Evolutionary conservation across 2,888 invertebrate genomes (phyloP).

Genomic region (Sipha maydis): DNA sequence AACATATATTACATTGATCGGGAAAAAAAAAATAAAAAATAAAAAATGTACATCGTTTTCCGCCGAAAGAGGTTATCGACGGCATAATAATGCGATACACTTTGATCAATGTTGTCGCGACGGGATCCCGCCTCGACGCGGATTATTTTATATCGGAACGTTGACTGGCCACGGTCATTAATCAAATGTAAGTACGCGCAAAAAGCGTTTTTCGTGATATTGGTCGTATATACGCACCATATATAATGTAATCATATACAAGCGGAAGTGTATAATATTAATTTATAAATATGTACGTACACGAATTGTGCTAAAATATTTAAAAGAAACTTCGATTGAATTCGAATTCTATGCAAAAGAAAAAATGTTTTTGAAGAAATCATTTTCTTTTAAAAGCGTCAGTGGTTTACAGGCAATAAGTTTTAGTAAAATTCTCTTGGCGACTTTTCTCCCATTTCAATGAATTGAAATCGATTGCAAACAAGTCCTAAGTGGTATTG

Average conservation of each 20-base stretch:
- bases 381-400: background rate
- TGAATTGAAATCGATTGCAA: slow-evolving; percentile 23
- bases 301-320: background rate
- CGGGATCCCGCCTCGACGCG: slow-evolving; percentile 7
- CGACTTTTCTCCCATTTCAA: background rate
- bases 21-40: too few species aligned
- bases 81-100: background rate
- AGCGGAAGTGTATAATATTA: background rate
- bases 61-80: slow-evolving; percentile 1
- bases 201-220: slow-evolving; percentile 13
- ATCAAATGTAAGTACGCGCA: slow-evolving; percentile 22
- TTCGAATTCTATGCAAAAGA: background rate
- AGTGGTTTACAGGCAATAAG: background rate
- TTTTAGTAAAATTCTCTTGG: slow-evolving; percentile 4
- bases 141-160: slow-evolving; percentile 19
- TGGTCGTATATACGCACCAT: background rate
- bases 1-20: too few species aligned
- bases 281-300: background rate
- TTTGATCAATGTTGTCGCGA: slow-evolving; percentile 19
- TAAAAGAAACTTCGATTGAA: slow-evolving; percentile 16
- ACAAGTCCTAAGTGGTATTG: background rate
- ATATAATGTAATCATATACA: background rate
- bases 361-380: slow-evolving; percentile 5
- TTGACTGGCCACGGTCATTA: slow-evolving; percentile 33
- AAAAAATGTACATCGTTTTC: background rate